Base-by-base conservation (phyloP, 2,797 vertebrate species). In the Nothura maculosa region DNA sequence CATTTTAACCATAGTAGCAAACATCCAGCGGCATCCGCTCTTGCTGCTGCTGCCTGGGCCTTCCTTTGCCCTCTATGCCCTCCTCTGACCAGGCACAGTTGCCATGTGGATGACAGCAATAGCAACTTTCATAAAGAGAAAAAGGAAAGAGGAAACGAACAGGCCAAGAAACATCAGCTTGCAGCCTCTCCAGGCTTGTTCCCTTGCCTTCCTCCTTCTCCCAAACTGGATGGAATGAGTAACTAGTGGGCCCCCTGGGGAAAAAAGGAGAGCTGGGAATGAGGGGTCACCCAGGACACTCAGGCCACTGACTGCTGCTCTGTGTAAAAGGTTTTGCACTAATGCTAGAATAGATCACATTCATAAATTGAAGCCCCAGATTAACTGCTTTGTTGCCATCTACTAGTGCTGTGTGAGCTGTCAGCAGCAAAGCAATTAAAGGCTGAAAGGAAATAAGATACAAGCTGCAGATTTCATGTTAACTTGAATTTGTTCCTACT, bases 61-160 rank as follows among this genome's bases (percentile, higher is more conserved):
- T 77, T 90, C 43, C 40, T 85, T 57, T 93, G 93, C 69, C 78
- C 79, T 67, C 1, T 3, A 43, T 77, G 86, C 57, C 64, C 79
- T 93, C 12, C 48, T 86, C 68, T 73, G 90, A 4, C 48, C 36
- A 87, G 54, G 64, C 76, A 82, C 38, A 90, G 84, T 81, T 89
- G 86, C 86, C 62, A 58, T 61, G 54, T 32, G 48, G 58, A 85
- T 89, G 90, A 87, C 90, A 91, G 90, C 43, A 55, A 18, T 10
- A 92, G 74, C 89, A 76, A 77, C 36, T 68, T 89, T 80, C 82
- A 77, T 80, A 94, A 94, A 92, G 28, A 82, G 45, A 52, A 87
- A 77, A 93, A 60, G 28, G n/a, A 45, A 83, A 80, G 81, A 47
- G 25, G 81, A 92, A 90, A 57, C 40, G 87, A 77, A 45, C 40